Conservation (phyloP, 2,113 vertebrate genomes). For the Strigops habroptila region DNA sequence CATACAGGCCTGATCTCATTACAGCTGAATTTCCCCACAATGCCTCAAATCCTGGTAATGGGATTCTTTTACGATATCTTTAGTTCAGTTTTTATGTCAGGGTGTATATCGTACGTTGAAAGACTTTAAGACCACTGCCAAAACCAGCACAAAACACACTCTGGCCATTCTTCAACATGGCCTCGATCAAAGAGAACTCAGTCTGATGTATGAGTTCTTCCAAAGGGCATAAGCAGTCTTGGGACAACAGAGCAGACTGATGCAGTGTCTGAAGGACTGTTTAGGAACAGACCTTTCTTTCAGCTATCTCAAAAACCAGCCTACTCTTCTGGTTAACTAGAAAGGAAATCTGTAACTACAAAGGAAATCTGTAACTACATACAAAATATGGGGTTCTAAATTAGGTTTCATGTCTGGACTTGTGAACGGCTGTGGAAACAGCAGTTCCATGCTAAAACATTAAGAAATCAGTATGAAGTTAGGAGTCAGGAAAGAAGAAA, state of each 20-base stretch:
- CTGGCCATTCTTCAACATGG: neutral
- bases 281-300: neutral
- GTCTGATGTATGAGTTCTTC: neutral
- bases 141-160: neutral
- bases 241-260: neutral
- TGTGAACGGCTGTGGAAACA: neutral
- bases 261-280: neutral
- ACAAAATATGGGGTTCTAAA: neutral
- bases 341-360: neutral
- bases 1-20: neutral
- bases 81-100: neutral
- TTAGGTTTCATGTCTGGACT: neutral
- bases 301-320: neutral
- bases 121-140: neutral
- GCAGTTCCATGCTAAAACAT: neutral
- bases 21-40: neutral
- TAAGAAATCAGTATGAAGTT: neutral
- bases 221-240: neutral
- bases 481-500: neutral
- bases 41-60: neutral
- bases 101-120: neutral
- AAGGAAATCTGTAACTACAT: neutral
- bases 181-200: neutral
- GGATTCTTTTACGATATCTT: neutral
- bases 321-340: neutral